Percentiles rank a stretch among this genome's conserved stretches.
Evolutionary conservation across 2,888 invertebrate species (phyloP).

Genomic region (Steinernema carpocapsae): DNA sequence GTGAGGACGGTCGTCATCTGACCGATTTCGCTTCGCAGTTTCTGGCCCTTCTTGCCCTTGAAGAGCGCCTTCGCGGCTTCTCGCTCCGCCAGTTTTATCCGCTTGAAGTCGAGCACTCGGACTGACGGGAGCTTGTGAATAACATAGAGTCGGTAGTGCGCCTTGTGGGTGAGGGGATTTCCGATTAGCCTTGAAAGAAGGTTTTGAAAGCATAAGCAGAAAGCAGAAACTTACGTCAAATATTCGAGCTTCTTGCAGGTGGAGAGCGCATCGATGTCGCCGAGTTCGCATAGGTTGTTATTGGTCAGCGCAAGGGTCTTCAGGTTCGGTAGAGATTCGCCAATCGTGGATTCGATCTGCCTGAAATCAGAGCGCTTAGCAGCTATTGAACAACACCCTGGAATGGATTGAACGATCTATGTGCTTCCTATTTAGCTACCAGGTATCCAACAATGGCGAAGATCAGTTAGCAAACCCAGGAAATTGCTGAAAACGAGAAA

Average conservation of each 20-base stretch:
- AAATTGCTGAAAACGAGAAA: too few species aligned
- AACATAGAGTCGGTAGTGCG: slow-evolving; percentile 79
- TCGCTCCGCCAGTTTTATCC: slow-evolving; percentile 88
- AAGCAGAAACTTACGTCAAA: slow-evolving; percentile 72
- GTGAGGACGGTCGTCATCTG: slow-evolving; percentile 42
- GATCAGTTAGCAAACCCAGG: too few species aligned
- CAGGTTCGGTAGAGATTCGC: slow-evolving; percentile 86
- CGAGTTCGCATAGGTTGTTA: slow-evolving; percentile 91
- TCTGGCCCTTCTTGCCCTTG: slow-evolving; percentile 90
- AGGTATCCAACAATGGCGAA: too few species aligned
- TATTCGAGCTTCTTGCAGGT: slow-evolving; percentile 80
- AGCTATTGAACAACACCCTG: too few species aligned
- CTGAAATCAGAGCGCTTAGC: too few species aligned
- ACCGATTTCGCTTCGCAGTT: slow-evolving; percentile 78
- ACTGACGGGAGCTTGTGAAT: slow-evolving; percentile 81
- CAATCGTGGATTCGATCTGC: slow-evolving; percentile 85
- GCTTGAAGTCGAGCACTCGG: slow-evolving; percentile 89
- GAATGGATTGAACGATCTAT: too few species aligned
- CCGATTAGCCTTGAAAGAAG: slow-evolving; percentile 74
- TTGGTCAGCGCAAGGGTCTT: slow-evolving; percentile 89
- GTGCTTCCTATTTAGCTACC: too few species aligned
- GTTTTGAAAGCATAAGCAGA: neutral
- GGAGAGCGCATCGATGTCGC: slow-evolving; percentile 86
- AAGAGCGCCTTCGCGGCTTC: slow-evolving; percentile 85
- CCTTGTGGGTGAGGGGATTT: slow-evolving; percentile 93